Evolutionary conservation across 2,797 vertebrate species (phyloP).

Genomic region (Acipenser ruthenus): DNA sequence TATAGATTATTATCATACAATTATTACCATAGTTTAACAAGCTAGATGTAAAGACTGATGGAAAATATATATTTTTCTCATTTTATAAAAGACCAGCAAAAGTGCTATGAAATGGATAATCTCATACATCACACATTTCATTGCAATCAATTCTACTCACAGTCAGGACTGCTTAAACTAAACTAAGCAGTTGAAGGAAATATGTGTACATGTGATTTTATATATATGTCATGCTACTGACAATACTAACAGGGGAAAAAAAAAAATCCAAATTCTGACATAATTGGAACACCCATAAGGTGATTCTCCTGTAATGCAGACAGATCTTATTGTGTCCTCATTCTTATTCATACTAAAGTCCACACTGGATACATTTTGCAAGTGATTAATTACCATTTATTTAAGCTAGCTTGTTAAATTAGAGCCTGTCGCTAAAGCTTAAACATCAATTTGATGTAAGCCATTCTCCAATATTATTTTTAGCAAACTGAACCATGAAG

Average conservation of each 20-base stretch:
- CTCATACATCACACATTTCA: no score
- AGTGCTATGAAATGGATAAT: no score
- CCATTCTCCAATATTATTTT: slow-evolving; percentile 4
- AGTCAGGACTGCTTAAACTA: no score
- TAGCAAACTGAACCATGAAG: slow-evolving; percentile 12
- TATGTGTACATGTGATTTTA: no score
- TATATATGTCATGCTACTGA: background rate
- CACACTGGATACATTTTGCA: background rate
- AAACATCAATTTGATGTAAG: background rate
- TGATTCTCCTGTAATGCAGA: background rate
- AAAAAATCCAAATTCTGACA: background rate
- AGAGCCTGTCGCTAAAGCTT: background rate
- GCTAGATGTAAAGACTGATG: no score
- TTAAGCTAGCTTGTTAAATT: background rate
- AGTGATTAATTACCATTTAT: background rate
- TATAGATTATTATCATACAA: no score
- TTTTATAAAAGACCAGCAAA: no score
- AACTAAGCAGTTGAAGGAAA: no score
- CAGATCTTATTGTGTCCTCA: background rate
- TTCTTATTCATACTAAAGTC: slow-evolving; percentile 1
- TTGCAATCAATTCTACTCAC: no score
- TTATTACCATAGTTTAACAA: no score
- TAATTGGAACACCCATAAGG: background rate
- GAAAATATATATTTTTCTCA: no score
- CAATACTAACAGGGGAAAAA: background rate